Percentiles rank a stretch among this genome's conserved stretches.
Evolutionary conservation across 2,113 vertebrate species (phyloP).

Genomic region (Chloebia gouldiae): DNA sequence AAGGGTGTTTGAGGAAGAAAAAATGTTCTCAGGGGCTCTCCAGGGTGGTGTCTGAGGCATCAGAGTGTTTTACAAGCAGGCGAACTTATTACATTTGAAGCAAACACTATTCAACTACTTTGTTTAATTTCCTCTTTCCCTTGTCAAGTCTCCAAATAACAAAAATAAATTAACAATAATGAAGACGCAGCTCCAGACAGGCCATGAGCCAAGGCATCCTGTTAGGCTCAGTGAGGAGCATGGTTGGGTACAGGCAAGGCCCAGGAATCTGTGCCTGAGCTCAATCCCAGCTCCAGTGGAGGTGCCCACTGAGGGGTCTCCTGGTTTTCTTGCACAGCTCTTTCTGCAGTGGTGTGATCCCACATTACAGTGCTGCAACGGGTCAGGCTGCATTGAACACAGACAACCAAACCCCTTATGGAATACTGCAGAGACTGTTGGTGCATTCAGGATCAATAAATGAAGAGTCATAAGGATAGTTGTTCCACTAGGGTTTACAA

Average conservation of each 20-base stretch:
- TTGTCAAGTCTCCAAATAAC: neutral
- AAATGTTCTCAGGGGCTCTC: neutral
- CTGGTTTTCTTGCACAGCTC: neutral
- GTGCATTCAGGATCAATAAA: neutral
- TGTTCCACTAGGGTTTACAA: neutral
- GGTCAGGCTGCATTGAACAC: neutral
- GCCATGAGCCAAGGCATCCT: neutral
- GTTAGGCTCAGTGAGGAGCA: neutral
- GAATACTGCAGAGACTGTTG: neutral
- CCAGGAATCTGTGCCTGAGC: neutral
- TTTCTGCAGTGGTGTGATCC: neutral
- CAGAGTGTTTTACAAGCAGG: neutral
- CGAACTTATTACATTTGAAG: neutral
- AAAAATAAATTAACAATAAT: neutral
- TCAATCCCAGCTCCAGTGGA: neutral
- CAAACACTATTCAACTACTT: neutral
- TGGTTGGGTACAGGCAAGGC: neutral
- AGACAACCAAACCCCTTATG: neutral
- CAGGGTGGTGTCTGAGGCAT: neutral
- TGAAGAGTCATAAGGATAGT: neutral
- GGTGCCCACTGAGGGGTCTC: neutral
- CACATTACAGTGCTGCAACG: accelerated
- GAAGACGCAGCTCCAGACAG: neutral
- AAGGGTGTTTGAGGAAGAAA: neutral
- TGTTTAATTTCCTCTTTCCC: neutral